phyloP scores from a whole-genome alignment of 2,888 invertebrate genomes.

The Lypha dubia region DNA sequence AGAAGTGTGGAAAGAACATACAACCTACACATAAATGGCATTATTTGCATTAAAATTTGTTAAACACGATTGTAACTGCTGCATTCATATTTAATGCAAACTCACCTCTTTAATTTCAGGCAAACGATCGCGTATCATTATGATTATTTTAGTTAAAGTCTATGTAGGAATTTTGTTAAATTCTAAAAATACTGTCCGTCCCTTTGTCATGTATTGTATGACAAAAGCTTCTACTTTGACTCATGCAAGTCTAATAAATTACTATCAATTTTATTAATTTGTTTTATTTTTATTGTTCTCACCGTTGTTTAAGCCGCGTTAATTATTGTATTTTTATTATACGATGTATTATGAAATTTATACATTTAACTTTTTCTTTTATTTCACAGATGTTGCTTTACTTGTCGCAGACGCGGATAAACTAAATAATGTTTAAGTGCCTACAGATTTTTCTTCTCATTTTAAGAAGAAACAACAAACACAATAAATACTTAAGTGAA shows the following conservation, averaged over 20 bases:
- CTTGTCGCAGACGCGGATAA: constrained; percentile 52
- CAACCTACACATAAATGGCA: constrained; percentile 32
- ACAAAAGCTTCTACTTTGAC: constrained; percentile 26
- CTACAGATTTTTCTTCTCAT: constrained; percentile 55
- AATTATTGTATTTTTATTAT: neutral
- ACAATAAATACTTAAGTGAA: constrained; percentile 42
- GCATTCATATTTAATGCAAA: neutral
- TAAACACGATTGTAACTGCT: neutral
- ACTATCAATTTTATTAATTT: constrained; percentile 26
- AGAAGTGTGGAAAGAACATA: constrained; percentile 40
- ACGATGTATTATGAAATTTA: constrained; percentile 35
- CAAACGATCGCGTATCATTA: constrained; percentile 68
- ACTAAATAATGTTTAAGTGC: constrained; percentile 53
- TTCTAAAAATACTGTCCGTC: constrained; percentile 2
- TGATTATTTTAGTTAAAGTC: constrained; percentile 3
- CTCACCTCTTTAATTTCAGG: constrained; percentile 67
- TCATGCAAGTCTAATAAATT: constrained; percentile 32
- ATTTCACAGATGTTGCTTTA: constrained; percentile 37
- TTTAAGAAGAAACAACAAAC: constrained; percentile 26
- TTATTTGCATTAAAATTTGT: neutral
- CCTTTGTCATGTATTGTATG: constrained; percentile 21
- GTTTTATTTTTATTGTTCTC: neutral
- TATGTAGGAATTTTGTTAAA: neutral
- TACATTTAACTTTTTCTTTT: constrained; percentile 32
- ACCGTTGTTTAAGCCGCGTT: constrained; percentile 32